Evolutionary conservation across 2,888 invertebrate genomes (phyloP), one percentile per base, ranked within the genome.

Genomic region (Aporophyla lueneburgensis): DNA sequence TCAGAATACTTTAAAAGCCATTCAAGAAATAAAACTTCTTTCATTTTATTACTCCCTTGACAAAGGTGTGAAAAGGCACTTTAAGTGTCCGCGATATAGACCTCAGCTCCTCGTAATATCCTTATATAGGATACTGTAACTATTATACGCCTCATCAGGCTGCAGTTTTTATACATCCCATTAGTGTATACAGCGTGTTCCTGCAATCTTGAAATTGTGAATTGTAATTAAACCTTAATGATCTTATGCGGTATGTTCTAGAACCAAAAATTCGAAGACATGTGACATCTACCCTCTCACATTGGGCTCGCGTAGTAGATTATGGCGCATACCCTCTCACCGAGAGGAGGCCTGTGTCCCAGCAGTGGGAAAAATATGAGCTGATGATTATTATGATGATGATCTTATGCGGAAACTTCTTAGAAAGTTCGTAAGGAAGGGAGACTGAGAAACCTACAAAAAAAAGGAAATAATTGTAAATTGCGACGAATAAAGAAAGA

Each of bases 21-120:
- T 80, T 77, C 46, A 83, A 75, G 73, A 76, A 65, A 80, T 78
- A 86, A 80, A 79, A 83, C 66, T 75, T 71, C 69, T 75, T 83
- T 78, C 24, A 27, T 68, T 88, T 87, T 84, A 87, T 87, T 83
- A 67, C 66, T 56, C 49, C 40, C 54, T 69, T 70, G 63, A 68
- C 74, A 71, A 78, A 88, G 88, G 87, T 86, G 88, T 87, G 85
- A 88, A 83, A 83, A 88, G 81, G 77, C 75, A 81, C 63, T 77
- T 82, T 65, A 81, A 79, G 65, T 71, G 71, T 56, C 79, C 49
- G 66, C 65, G 58, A 56, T 80, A 81, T 76, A 69, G 72, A n/a
- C 43, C 46, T 54, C 19, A 10, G 71, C 54, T n/a, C 66, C 49
- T 73, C 75, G 61, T 77, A 71, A 76, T 85, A 56, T 85, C 82